Evolutionary conservation across 2,797 vertebrate species (phyloP).

Genomic region (Orestias chungarensis): DNA sequence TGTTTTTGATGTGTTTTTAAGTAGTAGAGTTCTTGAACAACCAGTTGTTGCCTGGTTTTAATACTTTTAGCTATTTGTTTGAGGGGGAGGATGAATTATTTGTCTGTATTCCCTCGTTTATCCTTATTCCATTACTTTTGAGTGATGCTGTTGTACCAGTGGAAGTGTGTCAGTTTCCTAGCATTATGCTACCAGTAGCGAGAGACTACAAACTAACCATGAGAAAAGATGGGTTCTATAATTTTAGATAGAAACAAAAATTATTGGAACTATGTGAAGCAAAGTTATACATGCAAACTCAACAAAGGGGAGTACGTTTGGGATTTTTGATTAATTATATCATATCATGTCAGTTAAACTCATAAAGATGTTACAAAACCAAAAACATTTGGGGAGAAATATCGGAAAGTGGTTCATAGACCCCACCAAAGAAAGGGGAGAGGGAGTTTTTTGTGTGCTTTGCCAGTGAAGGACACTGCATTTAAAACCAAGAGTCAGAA

Average conservation of each 20-base stretch:
- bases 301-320: background rate
- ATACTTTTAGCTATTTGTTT: background rate
- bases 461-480: conserved; percentile 54
- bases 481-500: conserved; percentile 59
- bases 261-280: background rate
- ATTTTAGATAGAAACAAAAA: background rate
- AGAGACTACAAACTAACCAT: background rate
- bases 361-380: conserved; percentile 15
- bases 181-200: background rate
- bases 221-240: background rate
- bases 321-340: background rate
- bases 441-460: conserved; percentile 48
- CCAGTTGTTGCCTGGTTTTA: background rate
- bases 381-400: conserved; percentile 10
- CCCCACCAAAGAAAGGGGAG: conserved; percentile 15
- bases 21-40: background rate
- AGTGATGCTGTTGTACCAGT: background rate
- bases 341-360: conserved; percentile 16
- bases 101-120: background rate
- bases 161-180: background rate
- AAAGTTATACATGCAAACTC: background rate
- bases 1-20: background rate
- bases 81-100: background rate
- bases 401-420: conserved; percentile 34
- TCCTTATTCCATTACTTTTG: background rate